Conservation (phyloP, 53 echinoderm and acorn worm species). For the Echinometra lucunter region DNA sequence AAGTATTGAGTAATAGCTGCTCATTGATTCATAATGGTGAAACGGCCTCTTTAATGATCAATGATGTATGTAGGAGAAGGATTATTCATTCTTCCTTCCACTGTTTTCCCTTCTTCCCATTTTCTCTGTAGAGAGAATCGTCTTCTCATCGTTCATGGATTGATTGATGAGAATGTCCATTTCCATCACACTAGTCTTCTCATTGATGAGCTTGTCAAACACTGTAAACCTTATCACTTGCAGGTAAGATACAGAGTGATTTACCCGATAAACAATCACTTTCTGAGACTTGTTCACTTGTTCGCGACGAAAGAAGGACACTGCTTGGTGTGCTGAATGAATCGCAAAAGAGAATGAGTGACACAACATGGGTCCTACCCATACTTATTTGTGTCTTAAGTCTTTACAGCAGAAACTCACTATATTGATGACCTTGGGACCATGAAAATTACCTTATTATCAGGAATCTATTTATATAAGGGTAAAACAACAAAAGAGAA, state of each 20-base stretch:
- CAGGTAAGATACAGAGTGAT: conserved; percentile 91
- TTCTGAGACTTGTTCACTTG: too few species aligned
- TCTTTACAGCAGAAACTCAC: too few species aligned
- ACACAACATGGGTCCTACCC: too few species aligned
- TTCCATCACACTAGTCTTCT: conserved; percentile 97
- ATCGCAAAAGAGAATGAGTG: too few species aligned
- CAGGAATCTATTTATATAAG: too few species aligned
- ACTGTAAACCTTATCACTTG: conserved; percentile 96
- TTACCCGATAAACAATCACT: too few species aligned
- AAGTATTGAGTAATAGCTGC: neutral
- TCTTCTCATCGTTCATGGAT: conserved; percentile 92
- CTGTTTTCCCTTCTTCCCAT: neutral
- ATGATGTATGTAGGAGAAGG: neutral
- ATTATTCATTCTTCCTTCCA: neutral
- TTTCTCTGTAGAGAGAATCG: conserved; percentile 90
- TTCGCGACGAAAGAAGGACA: too few species aligned
- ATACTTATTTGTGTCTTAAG: too few species aligned
- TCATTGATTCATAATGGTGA: neutral
- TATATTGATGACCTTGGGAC: too few species aligned
- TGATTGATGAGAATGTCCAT: conserved; percentile 99
- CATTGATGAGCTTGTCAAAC: conserved; percentile 93
- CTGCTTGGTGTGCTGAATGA: too few species aligned
- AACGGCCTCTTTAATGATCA: neutral
- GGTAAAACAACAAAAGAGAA: too few species aligned
- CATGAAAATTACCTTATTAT: too few species aligned